A percentile compares a stretch with the other conserved stretches of the same genome.
Conservation (phyloP, 2,797 vertebrate species). For the Erpetoichthys calabaricus region DNA sequence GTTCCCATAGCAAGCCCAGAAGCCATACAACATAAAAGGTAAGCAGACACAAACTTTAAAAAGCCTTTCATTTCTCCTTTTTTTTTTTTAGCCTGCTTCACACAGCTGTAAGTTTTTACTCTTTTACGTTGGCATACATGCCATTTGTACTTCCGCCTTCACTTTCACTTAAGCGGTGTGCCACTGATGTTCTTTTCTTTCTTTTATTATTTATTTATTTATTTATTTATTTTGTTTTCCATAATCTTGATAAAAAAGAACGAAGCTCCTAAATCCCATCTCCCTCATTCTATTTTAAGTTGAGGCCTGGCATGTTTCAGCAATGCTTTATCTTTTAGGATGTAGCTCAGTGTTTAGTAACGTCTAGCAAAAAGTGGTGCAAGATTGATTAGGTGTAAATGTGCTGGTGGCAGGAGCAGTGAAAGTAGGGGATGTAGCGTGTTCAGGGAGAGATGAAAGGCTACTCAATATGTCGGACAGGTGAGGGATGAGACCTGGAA, state of each 20-base stretch:
- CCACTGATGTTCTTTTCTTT: constrained; percentile 4
- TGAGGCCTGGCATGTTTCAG: constrained; percentile 30
- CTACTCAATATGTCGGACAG: constrained; percentile 58
- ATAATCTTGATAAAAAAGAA: constrained; percentile 5
- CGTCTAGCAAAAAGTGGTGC: constrained; percentile 46
- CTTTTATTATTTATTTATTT: constrained; percentile 1
- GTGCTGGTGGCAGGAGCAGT: constrained; percentile 52
- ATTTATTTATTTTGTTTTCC: not conserved
- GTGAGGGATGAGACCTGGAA: constrained; percentile 57
- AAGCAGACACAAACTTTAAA: constrained; percentile 12
- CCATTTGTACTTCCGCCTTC: not conserved
- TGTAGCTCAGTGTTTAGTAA: constrained; percentile 30
- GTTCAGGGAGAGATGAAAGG: constrained; percentile 60
- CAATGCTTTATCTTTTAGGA: constrained; percentile 27
- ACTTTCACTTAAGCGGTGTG: not conserved
- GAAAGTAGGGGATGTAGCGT: constrained; percentile 53
- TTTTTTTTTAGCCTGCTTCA: constrained; percentile 4
- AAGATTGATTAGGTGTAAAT: constrained; percentile 78
- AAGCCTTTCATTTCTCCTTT: not conserved
- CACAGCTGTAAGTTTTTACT: constrained; percentile 1
- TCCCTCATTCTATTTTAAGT: constrained; percentile 16
- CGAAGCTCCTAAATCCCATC: constrained; percentile 7
- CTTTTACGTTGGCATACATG: not conserved
- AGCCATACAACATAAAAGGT: constrained; percentile 10
- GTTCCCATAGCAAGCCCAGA: constrained; percentile 6